These are phyloP conservation scores for Operophtera brumata DNA, from an alignment of 2,888 invertebrate genomes.

Conservation along the genomic window DNA sequence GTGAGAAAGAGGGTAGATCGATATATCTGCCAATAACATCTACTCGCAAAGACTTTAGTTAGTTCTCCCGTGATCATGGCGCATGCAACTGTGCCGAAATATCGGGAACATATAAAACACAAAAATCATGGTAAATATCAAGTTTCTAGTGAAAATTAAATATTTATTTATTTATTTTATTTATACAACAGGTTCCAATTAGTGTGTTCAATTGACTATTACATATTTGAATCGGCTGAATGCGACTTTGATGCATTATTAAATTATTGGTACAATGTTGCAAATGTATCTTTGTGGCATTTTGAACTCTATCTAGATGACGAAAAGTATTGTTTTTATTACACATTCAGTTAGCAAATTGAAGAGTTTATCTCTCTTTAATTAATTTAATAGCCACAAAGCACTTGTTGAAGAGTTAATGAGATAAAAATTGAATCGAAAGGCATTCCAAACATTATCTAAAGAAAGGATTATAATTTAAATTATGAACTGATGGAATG, in stretches of 20 bases:
- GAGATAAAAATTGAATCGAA: slow-evolving; percentile 26
- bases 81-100: too few species aligned
- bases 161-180: too few species aligned
- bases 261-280: slow-evolving; percentile 24
- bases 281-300: slow-evolving; percentile 2
- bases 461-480: slow-evolving; percentile 51
- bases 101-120: too few species aligned
- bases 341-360: neutral
- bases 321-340: slow-evolving; percentile 5
- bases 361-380: slow-evolving; percentile 3
- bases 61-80: too few species aligned
- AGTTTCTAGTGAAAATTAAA: too few species aligned
- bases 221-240: slow-evolving; percentile 20
- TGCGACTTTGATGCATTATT: slow-evolving; percentile 25
- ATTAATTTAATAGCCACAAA: slow-evolving; percentile 8
- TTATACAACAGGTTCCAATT: slow-evolving; percentile 22
- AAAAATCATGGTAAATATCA: too few species aligned
- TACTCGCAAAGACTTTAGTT: too few species aligned
- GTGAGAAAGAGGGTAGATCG: too few species aligned
- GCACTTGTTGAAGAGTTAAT: slow-evolving; percentile 16
- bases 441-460: slow-evolving; percentile 44
- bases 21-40: too few species aligned
- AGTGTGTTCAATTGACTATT: slow-evolving; percentile 18
- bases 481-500: slow-evolving; percentile 34
- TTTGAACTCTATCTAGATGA: slow-evolving; percentile 7